phyloP scores from a whole-genome alignment of 1,140 invertebrate genomes.

The Drosophila tani region DNA sequence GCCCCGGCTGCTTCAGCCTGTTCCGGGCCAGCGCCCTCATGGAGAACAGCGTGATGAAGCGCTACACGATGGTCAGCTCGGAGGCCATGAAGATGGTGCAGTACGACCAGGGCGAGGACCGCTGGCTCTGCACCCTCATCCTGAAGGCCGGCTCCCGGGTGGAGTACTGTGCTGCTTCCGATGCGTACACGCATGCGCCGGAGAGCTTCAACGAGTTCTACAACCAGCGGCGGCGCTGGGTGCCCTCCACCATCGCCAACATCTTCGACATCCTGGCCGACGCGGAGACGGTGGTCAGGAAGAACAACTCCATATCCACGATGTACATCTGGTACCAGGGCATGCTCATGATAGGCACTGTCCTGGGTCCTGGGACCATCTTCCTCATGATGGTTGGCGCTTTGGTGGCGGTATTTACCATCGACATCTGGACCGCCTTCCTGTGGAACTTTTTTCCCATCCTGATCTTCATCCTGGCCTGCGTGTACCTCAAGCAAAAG shows the following conservation, averaged over 20 bases:
- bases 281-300: conserved; percentile 90
- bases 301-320: conserved; percentile 94
- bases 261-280: conserved; percentile 93
- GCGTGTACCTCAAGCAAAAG: conserved; percentile 90
- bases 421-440: conserved; percentile 92
- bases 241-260: conserved; percentile 95
- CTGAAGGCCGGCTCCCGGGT: conserved; percentile 94
- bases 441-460: conserved; percentile 92
- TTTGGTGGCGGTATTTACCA: conserved; percentile 92
- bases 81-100: conserved; percentile 95
- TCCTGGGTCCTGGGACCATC: conserved; percentile 89
- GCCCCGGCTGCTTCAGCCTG: conserved; percentile 96
- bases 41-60: conserved; percentile 96
- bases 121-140: conserved; percentile 94
- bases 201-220: conserved; percentile 96
- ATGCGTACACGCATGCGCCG: conserved; percentile 95
- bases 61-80: conserved; percentile 92
- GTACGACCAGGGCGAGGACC: conserved; percentile 96
- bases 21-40: conserved; percentile 95
- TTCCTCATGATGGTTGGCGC: conserved; percentile 96
- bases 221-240: conserved; percentile 94
- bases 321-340: conserved; percentile 94
- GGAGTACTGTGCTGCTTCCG: conserved; percentile 96
- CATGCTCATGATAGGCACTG: conserved; percentile 86
- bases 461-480: conserved; percentile 90